Evolutionary conservation across 2,113 vertebrate species (phyloP), one percentile per base, ranked within the genome.

Genomic region (Oryzias curvinotus): DNA sequence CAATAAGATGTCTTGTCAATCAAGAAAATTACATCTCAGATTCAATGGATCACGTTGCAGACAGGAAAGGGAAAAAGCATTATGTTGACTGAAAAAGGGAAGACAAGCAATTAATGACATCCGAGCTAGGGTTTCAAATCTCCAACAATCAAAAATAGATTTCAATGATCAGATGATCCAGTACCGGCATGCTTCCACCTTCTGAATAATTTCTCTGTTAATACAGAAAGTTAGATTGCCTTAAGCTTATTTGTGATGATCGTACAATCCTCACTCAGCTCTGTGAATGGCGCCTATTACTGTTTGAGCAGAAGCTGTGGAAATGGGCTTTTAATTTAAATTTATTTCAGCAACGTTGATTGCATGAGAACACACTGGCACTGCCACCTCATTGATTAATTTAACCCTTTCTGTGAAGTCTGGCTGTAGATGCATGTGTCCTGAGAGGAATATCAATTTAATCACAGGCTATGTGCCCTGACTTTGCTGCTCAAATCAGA

Each of bases 251-350:
- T 88, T 87, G 77, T 75, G 62, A 87, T 85, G 80, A 87, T 88
- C 82, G 74, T 18, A 81, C 74, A 75, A 88, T 82, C 78, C 79
- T 85, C 75, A 84, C 73, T 75, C 50, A 28, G 42, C 13, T 30
- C 77, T 69, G 30, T 86, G 71, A 85, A 87, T 87, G 79, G 81
- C 73, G 73, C 71, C 71, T 70, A 81, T 90, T 85, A 80, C 73
- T 77, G 71, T 80, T 82, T n/a, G 14, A 57, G 79, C 68, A 61
- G 75, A 71, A 69, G 62, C 46, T 54, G 50, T 59, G 80, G 82
- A 85, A 88, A 85, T 84, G 43, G 83, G 73, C 77, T 87, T 88
- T 88, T 88, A 80, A 88, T 88, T 73, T 83, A 65, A 88, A 82
- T 74, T 74, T 78, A 82, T 89, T 89, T 88, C 87, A 88, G 83